Percentiles rank a stretch among this genome's conserved stretches.
phyloP scores from a whole-genome alignment of 2,797 vertebrate species.

The Ptychobarbus kaznakovi region DNA sequence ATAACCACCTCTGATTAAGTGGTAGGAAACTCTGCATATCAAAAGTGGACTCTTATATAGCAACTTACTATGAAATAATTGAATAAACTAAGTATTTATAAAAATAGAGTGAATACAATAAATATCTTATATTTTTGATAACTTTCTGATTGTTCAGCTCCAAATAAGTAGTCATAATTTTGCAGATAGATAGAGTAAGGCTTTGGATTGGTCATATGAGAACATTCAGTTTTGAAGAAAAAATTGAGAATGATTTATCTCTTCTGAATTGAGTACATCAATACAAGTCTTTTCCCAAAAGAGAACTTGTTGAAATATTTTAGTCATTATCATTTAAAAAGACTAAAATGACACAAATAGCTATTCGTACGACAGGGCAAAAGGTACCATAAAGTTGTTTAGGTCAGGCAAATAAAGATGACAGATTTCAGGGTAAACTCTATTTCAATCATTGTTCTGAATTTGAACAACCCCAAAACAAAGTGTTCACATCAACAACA shows the following conservation, averaged over 20 bases:
- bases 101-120: slow-evolving; percentile 73
- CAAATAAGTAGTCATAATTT: slow-evolving; percentile 65
- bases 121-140: slow-evolving; percentile 71
- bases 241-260: slow-evolving; percentile 70
- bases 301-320: slow-evolving; percentile 57
- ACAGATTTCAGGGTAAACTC: slow-evolving; percentile 23
- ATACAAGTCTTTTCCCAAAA: slow-evolving; percentile 64
- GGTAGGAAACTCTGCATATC: slow-evolving; percentile 51
- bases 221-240: slow-evolving; percentile 79
- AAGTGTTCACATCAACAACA: slow-evolving; percentile 46
- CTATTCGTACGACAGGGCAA: slow-evolving; percentile 25
- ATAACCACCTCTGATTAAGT: slow-evolving; percentile 40
- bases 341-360: slow-evolving; percentile 37
- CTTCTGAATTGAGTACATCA: slow-evolving; percentile 46
- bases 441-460: slow-evolving; percentile 26
- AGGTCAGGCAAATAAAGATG: slow-evolving; percentile 40
- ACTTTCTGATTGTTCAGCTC: slow-evolving; percentile 66
- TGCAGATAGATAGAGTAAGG: slow-evolving; percentile 79
- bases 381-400: slow-evolving; percentile 44
- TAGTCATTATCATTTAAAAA: slow-evolving; percentile 54
- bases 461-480: slow-evolving; percentile 29
- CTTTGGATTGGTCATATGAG: slow-evolving; percentile 74
- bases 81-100: slow-evolving; percentile 71
- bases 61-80: slow-evolving; percentile 32
- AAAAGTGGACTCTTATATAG: slow-evolving; percentile 41